phyloP scores from a whole-genome alignment of 2,113 vertebrate species.

The Tautogolabrus adspersus region DNA sequence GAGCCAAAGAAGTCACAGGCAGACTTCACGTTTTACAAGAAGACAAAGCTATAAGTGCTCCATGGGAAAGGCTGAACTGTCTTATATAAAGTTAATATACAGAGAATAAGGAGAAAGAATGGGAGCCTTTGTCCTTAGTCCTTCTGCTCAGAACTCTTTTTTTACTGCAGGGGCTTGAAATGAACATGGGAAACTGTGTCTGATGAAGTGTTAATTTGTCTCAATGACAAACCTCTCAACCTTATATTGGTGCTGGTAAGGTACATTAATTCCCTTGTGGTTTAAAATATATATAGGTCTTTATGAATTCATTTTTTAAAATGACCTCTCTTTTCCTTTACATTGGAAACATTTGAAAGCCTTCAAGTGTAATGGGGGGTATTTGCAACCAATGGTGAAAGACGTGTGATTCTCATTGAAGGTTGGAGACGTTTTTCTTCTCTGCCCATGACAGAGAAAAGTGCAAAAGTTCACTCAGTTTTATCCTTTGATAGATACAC shows the following conservation, averaged over 20 bases:
- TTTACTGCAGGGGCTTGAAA: constrained; percentile 25
- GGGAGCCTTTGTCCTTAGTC: constrained; percentile 20
- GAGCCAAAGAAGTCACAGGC: constrained; percentile 55
- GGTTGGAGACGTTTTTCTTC: constrained; percentile 28
- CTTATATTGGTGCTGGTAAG: constrained; percentile 45
- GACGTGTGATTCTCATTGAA: constrained; percentile 43
- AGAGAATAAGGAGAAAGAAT: constrained; percentile 29
- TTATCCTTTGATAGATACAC: constrained; percentile 43
- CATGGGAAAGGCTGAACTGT: constrained; percentile 33
- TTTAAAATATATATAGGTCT: constrained; percentile 11
- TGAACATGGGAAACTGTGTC: neutral
- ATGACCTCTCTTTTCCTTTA: constrained; percentile 40
- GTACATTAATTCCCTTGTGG: constrained; percentile 47
- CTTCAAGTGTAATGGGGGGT: constrained; percentile 40
- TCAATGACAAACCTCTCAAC: constrained; percentile 40
- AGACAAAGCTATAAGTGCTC: constrained; percentile 29
- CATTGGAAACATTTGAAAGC: constrained; percentile 50
- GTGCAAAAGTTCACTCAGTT: constrained; percentile 59
- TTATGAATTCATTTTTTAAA: constrained; percentile 21
- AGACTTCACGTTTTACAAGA: constrained; percentile 58
- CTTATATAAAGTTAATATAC: constrained; percentile 35
- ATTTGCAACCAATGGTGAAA: constrained; percentile 55
- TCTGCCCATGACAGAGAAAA: constrained; percentile 28
- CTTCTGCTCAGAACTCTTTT: constrained; percentile 5
- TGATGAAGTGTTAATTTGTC: constrained; percentile 57